A percentile compares a stretch with the other conserved stretches of the same genome.
Evolutionary conservation across 2,888 invertebrate species (phyloP).

Genomic region (Idaea straminata): DNA sequence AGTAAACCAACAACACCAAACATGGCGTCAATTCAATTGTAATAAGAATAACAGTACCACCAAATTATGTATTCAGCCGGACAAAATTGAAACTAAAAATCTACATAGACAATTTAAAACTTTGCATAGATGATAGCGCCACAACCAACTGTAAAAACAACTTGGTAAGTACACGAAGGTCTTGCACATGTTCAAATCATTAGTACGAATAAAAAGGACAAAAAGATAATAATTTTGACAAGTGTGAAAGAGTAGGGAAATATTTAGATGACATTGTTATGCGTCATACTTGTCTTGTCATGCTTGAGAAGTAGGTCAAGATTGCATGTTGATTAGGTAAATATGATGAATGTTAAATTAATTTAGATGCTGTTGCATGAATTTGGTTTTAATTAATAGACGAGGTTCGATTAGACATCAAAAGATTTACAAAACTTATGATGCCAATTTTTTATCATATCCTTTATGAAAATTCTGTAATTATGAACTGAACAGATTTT

Average conservation of each 20-base stretch:
- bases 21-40: background rate
- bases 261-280: slow-evolving; percentile 1
- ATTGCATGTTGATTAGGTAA: background rate
- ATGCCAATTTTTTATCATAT: too few species aligned
- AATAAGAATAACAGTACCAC: background rate
- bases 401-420: background rate
- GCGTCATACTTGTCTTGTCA: background rate
- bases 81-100: background rate
- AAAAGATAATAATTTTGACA: slow-evolving; percentile 5
- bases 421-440: background rate
- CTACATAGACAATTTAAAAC: background rate
- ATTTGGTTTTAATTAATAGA: background rate
- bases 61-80: background rate
- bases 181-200: slow-evolving; percentile 25
- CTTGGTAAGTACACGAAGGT: background rate
- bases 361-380: background rate
- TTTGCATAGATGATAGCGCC: background rate
- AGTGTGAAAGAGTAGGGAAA: background rate
- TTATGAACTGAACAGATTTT: too few species aligned
- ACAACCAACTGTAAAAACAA: background rate
- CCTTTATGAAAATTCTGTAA: too few species aligned
- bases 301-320: background rate
- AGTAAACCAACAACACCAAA: background rate
- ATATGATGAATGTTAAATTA: background rate
- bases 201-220: slow-evolving; percentile 18